A percentile compares a stretch with the other conserved stretches of the same genome.
Conservation (phyloP, 2,797 vertebrate species). For the Mormyrus proboscirostris region DNA sequence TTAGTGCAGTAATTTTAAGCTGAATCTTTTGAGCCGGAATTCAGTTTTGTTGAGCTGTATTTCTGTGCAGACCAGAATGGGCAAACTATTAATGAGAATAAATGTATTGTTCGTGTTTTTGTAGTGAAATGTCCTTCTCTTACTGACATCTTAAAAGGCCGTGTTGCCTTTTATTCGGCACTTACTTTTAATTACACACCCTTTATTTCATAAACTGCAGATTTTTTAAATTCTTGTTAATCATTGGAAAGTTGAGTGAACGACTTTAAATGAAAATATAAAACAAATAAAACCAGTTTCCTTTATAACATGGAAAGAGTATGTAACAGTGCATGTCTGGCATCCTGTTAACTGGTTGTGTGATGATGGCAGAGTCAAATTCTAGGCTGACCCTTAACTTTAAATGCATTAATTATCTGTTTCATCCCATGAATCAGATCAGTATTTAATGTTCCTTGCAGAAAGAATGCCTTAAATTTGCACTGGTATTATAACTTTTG, state of each 20-base stretch:
- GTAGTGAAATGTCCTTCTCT: too few relatives aligned
- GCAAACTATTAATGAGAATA: not conserved
- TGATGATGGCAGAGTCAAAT: not conserved
- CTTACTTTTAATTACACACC: not conserved
- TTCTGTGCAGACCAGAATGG: not conserved
- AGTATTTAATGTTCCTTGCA: not conserved
- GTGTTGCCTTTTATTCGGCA: not conserved
- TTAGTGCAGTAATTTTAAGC: not conserved
- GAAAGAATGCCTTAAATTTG: not conserved
- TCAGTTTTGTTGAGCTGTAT: not conserved
- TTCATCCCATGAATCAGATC: not conserved
- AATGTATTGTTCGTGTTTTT: not conserved
- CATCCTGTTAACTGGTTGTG: not conserved
- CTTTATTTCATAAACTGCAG: not conserved
- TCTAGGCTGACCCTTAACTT: not conserved
- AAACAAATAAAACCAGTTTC: not conserved
- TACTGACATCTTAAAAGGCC: not conserved
- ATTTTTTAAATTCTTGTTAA: not conserved
- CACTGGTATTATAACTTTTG: not conserved
- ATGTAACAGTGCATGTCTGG: not conserved
- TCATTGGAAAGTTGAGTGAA: not conserved
- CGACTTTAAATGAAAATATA: not conserved
- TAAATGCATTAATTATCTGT: not conserved
- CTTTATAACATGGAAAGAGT: not conserved
- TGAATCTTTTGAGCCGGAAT: not conserved